Conservation (phyloP, 92 coral and sea anemone genomes). For the Phenganax subtilis region DNA sequence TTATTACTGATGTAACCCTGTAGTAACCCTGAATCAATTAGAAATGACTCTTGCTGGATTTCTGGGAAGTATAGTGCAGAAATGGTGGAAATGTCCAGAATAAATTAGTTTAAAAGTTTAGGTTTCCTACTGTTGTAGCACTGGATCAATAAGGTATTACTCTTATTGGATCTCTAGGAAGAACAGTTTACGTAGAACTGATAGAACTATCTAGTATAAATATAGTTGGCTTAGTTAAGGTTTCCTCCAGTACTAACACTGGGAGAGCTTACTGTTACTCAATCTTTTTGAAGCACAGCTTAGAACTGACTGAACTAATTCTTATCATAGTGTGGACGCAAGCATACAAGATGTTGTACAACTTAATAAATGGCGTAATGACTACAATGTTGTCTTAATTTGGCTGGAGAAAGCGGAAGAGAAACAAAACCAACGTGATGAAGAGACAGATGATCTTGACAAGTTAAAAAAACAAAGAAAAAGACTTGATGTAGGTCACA, state of each 20-base stretch:
- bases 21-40: too few species aligned
- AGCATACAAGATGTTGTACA: slow-evolving; percentile 27
- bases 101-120: too few species aligned
- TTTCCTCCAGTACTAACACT: neutral
- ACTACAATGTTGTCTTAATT: slow-evolving; percentile 22
- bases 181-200: neutral
- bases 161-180: neutral
- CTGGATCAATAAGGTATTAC: neutral
- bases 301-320: neutral
- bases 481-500: slow-evolving; percentile 16
- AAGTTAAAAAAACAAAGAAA: slow-evolving; percentile 33
- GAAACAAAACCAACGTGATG: slow-evolving; percentile 45
- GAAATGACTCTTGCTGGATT: too few species aligned
- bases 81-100: too few species aligned
- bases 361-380: slow-evolving; percentile 34
- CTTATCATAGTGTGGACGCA: slow-evolving; percentile 5
- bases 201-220: neutral
- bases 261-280: neutral
- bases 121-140: too few species aligned
- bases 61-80: too few species aligned
- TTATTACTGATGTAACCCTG: too few species aligned
- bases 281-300: neutral
- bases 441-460: slow-evolving; percentile 31
- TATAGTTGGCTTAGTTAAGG: neutral
- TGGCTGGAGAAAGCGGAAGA: slow-evolving; percentile 69